These are phyloP conservation scores for Sinelater perroti DNA, from an alignment of 2,888 invertebrate species.

Conservation along the genomic window DNA sequence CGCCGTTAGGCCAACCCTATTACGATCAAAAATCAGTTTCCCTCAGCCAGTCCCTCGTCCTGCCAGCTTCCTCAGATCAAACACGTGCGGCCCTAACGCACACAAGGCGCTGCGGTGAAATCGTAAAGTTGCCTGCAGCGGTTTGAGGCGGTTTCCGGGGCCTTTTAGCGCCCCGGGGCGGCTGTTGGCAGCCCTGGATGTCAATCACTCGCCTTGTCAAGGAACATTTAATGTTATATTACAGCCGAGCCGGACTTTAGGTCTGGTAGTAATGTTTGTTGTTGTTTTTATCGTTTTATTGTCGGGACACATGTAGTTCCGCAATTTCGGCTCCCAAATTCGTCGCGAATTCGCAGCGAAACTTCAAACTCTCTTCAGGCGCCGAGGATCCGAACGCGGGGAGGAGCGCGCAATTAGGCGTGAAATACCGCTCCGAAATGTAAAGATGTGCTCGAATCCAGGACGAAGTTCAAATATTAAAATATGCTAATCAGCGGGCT, in stretches of 20 bases:
- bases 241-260: slow-evolving; percentile 38
- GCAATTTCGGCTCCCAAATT: slow-evolving; percentile 23
- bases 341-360: slow-evolving; percentile 20
- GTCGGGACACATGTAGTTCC: slow-evolving; percentile 39
- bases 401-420: not conserved
- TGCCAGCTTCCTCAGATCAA: slow-evolving; percentile 18
- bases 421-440: not conserved
- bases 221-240: slow-evolving; percentile 40
- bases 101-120: slow-evolving; percentile 38
- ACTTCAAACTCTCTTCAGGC: slow-evolving; percentile 16
- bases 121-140: slow-evolving; percentile 40
- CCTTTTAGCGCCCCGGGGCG: slow-evolving; percentile 41
- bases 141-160: slow-evolving; percentile 39
- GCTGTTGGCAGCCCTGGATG: slow-evolving; percentile 39
- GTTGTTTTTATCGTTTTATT: slow-evolving; percentile 47
- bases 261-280: slow-evolving; percentile 46
- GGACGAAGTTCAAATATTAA: slow-evolving; percentile 6
- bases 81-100: slow-evolving; percentile 37
- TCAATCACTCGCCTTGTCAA: slow-evolving; percentile 40
- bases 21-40: not conserved
- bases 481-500: too few relatives aligned
- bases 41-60: too few relatives aligned
- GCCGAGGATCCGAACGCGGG: not conserved
- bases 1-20: not conserved
- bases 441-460: not conserved